phyloP scores from a whole-genome alignment of 2,797 vertebrate genomes.

The Microctenopoma steveboyesi region DNA sequence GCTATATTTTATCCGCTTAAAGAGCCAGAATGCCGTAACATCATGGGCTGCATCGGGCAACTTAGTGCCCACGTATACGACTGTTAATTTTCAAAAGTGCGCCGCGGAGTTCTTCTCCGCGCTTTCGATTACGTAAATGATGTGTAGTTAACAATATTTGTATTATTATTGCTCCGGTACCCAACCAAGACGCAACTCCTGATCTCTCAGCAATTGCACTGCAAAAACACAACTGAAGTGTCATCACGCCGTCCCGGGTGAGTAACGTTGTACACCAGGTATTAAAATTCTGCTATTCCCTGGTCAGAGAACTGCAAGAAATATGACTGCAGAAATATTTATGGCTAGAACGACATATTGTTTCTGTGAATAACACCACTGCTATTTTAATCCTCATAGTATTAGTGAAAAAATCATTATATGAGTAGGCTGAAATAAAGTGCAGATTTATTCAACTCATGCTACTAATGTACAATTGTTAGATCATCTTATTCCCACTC shows the following conservation, averaged over 20 bases:
- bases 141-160: conserved; percentile 38
- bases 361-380: background rate
- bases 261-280: conserved; percentile 48
- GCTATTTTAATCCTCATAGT: background rate
- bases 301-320: background rate
- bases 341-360: background rate
- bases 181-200: conserved; percentile 23
- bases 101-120: conserved; percentile 11
- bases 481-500: background rate
- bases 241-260: conserved; percentile 65
- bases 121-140: conserved; percentile 12
- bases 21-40: conserved; percentile 51
- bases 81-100: conserved; percentile 56
- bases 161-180: conserved; percentile 17
- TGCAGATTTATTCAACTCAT: background rate
- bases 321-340: background rate
- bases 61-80: conserved; percentile 38
- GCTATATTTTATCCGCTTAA: conserved; percentile 68
- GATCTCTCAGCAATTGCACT: conserved; percentile 31
- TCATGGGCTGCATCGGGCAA: conserved; percentile 37
- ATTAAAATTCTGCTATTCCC: conserved; percentile 10
- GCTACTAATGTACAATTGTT: background rate
- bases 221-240: conserved; percentile 47
- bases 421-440: background rate
- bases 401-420: background rate